phyloP scores from a whole-genome alignment of 2,113 vertebrate genomes.

The Sapajus apella region DNA sequence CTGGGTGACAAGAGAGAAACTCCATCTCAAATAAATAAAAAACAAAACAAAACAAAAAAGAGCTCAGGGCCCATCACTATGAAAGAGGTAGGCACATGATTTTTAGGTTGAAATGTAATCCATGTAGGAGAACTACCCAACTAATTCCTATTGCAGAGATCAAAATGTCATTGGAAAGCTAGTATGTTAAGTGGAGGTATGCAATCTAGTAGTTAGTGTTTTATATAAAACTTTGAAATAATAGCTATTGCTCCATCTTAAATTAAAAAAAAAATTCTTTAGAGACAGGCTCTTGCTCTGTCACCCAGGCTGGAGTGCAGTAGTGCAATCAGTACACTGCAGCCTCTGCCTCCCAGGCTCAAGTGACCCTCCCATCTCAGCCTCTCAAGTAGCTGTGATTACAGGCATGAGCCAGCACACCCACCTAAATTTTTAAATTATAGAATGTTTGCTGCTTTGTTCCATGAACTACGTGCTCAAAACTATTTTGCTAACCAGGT shows the following conservation, averaged over 20 bases:
- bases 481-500: neutral
- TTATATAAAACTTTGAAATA: neutral
- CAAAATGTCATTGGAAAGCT: neutral
- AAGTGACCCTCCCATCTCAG: no score
- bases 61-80: neutral
- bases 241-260: neutral
- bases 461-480: neutral
- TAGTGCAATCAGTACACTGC: no score
- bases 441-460: neutral
- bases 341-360: no score
- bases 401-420: no score
- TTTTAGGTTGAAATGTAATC: neutral
- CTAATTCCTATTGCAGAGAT: neutral
- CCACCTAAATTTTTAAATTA: neutral
- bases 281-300: neutral
- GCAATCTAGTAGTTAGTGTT: neutral
- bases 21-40: no score
- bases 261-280: no score
- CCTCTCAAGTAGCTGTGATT: no score
- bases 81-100: neutral
- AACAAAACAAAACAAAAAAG: no score
- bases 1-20: no score
- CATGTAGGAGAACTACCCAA: neutral
- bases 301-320: neutral
- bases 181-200: neutral